A percentile compares a stretch with the other conserved stretches of the same genome.
Evolutionary conservation across 92 coral and sea anemone species (phyloP).

Genomic region (Desmophyllum pertusum): DNA sequence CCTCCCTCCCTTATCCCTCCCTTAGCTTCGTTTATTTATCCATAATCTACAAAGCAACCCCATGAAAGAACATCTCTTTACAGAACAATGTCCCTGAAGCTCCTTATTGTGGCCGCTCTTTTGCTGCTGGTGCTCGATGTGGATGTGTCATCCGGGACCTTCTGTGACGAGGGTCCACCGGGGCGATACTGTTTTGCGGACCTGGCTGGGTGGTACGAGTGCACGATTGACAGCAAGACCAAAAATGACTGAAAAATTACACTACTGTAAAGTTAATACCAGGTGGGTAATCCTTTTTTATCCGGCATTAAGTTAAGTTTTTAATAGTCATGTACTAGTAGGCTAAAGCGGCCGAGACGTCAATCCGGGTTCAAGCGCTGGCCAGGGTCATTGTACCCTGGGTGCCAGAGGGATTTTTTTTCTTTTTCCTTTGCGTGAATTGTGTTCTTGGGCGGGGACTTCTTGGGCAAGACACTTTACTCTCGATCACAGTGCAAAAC

Average conservation of each 20-base stretch:
- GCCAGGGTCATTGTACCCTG: too few species aligned
- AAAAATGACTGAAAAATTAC: slow-evolving; percentile 30
- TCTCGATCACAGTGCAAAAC: too few species aligned
- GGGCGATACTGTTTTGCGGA: slow-evolving; percentile 60
- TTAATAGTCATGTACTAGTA: too few species aligned
- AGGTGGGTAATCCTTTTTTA: slow-evolving; percentile 31
- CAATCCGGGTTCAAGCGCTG: too few species aligned
- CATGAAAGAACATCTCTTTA: background rate
- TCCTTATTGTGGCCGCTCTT: background rate
- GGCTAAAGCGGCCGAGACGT: too few species aligned
- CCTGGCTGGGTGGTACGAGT: slow-evolving; percentile 61
- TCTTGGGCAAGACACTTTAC: too few species aligned
- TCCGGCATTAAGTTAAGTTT: too few species aligned
- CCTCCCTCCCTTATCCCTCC: too few species aligned
- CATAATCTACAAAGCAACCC: background rate
- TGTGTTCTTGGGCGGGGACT: too few species aligned
- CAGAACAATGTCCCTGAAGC: slow-evolving; percentile 22
- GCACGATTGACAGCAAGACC: slow-evolving; percentile 25
- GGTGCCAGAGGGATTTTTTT: too few species aligned
- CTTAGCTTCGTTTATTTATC: background rate
- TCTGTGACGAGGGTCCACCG: slow-evolving; percentile 71
- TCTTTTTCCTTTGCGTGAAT: too few species aligned
- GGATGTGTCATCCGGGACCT: slow-evolving; percentile 30
- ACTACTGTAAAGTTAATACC: background rate
- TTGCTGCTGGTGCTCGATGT: background rate